phyloP scores from a whole-genome alignment of 2,888 invertebrate species.

The Lacanobia oleracea region DNA sequence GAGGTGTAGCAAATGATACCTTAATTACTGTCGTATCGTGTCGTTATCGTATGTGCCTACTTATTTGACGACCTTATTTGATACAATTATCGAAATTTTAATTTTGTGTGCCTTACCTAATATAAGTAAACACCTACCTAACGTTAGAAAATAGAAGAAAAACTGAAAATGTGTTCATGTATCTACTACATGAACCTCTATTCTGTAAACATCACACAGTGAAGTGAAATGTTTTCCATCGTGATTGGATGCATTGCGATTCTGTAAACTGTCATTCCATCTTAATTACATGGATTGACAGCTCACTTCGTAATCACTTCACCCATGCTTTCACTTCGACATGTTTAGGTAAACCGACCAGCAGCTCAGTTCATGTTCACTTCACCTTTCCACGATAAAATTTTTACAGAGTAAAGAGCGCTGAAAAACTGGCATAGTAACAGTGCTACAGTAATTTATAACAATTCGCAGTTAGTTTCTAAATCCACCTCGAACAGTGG shows the following conservation, averaged over 20 bases:
- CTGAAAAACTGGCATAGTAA: conserved; percentile 36
- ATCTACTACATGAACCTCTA: too few species aligned
- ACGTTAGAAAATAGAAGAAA: neutral
- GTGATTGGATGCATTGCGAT: too few species aligned
- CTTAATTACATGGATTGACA: too few species aligned
- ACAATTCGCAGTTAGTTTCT: conserved; percentile 46
- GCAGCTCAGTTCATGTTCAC: too few species aligned
- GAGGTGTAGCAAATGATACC: neutral
- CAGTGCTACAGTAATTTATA: conserved; percentile 10
- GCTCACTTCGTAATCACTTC: too few species aligned
- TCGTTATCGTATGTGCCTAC: conserved; percentile 41
- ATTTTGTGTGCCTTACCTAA: neutral
- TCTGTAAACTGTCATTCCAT: neutral
- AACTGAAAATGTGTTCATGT: neutral
- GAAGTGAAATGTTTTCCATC: too few species aligned
- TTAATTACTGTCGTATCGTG: neutral
- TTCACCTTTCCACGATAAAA: too few species aligned
- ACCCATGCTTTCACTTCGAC: too few species aligned
- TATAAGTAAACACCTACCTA: neutral
- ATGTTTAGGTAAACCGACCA: too few species aligned
- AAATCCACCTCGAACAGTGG: conserved; percentile 43
- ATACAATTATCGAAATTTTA: conserved; percentile 47
- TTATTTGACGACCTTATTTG: conserved; percentile 29
- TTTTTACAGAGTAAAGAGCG: neutral
- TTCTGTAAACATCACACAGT: too few species aligned